Evolutionary conservation across 2,888 invertebrate genomes (phyloP), one percentile per base, ranked within the genome.

Genomic region (Phengaris alcon): DNA sequence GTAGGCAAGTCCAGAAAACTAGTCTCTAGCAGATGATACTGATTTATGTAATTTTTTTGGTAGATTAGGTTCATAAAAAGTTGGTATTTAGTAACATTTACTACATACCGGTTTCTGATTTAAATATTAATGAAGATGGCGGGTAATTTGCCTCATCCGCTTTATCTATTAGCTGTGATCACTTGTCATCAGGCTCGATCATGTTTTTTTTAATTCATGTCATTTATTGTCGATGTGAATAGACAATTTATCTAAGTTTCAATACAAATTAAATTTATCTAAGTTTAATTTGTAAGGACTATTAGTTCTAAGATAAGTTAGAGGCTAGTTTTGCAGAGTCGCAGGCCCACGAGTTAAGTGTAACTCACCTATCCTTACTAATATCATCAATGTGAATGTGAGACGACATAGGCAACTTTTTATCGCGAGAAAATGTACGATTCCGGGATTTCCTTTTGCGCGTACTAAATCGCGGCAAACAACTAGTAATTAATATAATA

Each of bases 111-210:
- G 64, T 64, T 64, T 10, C 52, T 9, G 4, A 35, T 6, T 6
- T 64, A 10, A 13, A 35, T 35, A 64, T 64, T 64, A 64, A 64
- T 64, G 44, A 44, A 64, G 13, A 64, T 6, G 35, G 35, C 13
- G 35, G 6, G 64, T 64, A 64, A 64, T 64, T 64, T 35, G 64
- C 64, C 64, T 13, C 64, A 64, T 64, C 44, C 64, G 64, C 64
- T 64, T 44, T 35, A 64, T 64, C 64, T 64, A 64, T 64, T 44
- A 13, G 0, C 35, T 35, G 44, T 35, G 35, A 64, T 64, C 64
- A 2, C 64, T 44, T 64, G 35, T 64, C 64, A 64, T 64, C 64
- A 44, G 35, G 12, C 64, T 64, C 6, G 59, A 64, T 10, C 35
- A 35, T 35, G 35, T 35, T 35, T 35, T 64, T 64, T 59, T 64